phyloP scores from a whole-genome alignment of 2,888 invertebrate species.

The Apamea sordens region DNA sequence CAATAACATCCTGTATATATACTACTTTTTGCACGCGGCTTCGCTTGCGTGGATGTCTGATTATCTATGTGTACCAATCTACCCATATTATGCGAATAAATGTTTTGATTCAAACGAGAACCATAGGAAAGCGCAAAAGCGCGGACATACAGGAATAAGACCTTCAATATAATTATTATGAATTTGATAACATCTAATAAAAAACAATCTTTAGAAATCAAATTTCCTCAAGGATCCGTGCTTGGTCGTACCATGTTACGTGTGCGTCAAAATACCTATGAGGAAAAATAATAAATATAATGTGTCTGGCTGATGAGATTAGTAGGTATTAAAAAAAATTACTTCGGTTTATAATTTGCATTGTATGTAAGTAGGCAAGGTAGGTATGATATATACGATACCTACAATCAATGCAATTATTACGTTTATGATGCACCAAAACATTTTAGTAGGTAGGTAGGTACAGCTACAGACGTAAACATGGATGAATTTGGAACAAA shows the following conservation, averaged over 20 bases:
- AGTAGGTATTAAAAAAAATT: not conserved
- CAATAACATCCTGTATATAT: too few species aligned
- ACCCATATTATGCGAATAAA: too few species aligned
- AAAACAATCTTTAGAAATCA: not conserved
- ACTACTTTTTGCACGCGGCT: too few species aligned
- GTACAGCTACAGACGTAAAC: too few species aligned
- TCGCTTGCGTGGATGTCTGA: too few species aligned
- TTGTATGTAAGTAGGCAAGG: not conserved
- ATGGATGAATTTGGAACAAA: too few species aligned
- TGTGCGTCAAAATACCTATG: not conserved
- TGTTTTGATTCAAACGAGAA: not conserved
- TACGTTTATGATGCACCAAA: too few species aligned
- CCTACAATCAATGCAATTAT: too few species aligned
- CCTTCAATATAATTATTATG: slow-evolving; percentile 13
- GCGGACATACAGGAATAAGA: slow-evolving; percentile 12
- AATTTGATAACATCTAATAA: not conserved
- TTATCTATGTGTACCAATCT: not conserved
- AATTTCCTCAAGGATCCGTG: slow-evolving; percentile 46
- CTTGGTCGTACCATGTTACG: slow-evolving; percentile 44
- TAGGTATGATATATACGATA: too few species aligned
- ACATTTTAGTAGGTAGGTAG: too few species aligned
- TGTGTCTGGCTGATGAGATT: not conserved
- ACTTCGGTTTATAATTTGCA: not conserved
- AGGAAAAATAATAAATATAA: slow-evolving; percentile 19
- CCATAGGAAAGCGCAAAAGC: not conserved